Base-by-base conservation (phyloP, 2,888 invertebrate genomes). In the Agrochola lota region DNA sequence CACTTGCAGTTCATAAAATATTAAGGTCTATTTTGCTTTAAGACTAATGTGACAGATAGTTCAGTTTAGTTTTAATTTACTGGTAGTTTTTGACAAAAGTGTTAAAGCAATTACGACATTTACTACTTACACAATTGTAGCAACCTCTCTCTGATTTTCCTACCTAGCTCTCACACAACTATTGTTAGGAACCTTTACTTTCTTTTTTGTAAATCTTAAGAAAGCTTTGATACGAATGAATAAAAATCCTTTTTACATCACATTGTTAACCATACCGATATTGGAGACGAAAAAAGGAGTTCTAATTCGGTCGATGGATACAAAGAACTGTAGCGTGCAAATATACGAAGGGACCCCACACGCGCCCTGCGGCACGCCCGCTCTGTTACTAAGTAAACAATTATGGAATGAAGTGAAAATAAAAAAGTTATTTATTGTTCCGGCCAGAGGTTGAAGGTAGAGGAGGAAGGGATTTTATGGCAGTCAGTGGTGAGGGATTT, bases 401-500 rank as follows among this genome's bases (percentile, higher is more conserved):
- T 90, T 86, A 89, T 78, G 81, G 89, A 89, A 90, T 87, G 90
- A 80, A 89, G 88, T 85, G 84, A 90, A 91, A 91, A 90, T 86
- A 90, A 91, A 92, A 91, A 91, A 87, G 91, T 91, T 86, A 93
- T 92, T 93, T 93, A 93, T 93, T 90, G 91, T 91, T 92, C 90
- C 91, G 91, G 88, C 87, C 87, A 91, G 87, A 92, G 91, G 92
- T 91, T 92, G 91, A 89, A 92, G 91, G 90, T 90, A 88, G 75
- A 17, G 15, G 15, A 74, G 81, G 57, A 78, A 90, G 82, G 77
- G 77, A 84, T 87, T 87, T 86, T 88, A 81, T 84, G 80, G 78
- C 77, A 70, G 72, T 62, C 68, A 68, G 62, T 46, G 79, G 72
- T 35, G 80, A 82, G 78, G 80, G 83, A 85, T 83, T 81, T 82